Evolutionary conservation across 2,113 vertebrate species (phyloP).

Genomic region (Antigone vipio): DNA sequence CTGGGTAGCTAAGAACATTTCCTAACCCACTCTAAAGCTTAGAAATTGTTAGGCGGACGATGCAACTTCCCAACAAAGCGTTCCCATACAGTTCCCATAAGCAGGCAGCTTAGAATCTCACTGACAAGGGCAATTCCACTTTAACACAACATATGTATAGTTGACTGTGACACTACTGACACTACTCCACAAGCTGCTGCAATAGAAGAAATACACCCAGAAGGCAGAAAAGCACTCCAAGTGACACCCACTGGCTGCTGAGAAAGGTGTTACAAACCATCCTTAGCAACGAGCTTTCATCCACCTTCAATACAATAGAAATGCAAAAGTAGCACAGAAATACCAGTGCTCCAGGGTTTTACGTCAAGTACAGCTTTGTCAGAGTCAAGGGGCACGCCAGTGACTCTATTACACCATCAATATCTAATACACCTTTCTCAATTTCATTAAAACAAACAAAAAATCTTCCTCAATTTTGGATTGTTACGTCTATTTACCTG

Average conservation of each 20-base stretch:
- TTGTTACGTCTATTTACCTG: slow-evolving; percentile 71
- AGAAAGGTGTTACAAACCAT: rapidly evolving
- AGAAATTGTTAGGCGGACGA: neutral
- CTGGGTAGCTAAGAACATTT: neutral
- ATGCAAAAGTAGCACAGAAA: neutral
- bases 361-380: neutral
- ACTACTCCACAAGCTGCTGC: neutral
- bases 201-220: neutral
- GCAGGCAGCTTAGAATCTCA: neutral
- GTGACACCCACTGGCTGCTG: neutral
- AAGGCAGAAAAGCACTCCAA: neutral
- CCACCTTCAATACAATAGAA: neutral
- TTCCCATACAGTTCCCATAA: neutral
- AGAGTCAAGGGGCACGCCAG: neutral
- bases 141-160: neutral
- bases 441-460: neutral
- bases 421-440: neutral
- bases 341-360: neutral
- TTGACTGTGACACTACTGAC: neutral
- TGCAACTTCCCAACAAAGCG: neutral
- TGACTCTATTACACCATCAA: neutral
- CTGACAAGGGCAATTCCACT: neutral
- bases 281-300: neutral
- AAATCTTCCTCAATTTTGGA: neutral
- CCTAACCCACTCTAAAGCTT: neutral